Percentiles rank a stretch among this genome's conserved stretches.
Conservation (phyloP, 1,140 invertebrate genomes). For the Caenorhabditis inopinata region DNA sequence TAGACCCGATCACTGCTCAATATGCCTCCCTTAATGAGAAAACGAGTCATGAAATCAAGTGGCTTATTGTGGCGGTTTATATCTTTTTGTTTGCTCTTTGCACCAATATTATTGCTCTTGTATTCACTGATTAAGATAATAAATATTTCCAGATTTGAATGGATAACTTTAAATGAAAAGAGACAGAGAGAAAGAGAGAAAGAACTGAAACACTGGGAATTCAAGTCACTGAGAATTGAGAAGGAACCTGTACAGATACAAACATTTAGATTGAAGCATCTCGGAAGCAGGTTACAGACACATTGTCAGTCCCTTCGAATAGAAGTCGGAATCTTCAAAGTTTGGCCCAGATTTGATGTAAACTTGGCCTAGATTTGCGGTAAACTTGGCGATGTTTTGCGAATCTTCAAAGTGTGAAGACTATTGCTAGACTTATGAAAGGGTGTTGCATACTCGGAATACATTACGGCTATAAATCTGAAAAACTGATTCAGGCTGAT, state of each 20-base stretch:
- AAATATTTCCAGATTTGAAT: no score
- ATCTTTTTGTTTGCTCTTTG: not conserved
- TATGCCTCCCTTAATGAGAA: not conserved
- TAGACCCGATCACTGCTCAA: not conserved
- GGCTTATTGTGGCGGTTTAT: not conserved
- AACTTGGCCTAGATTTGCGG: no score
- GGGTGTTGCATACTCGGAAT: no score
- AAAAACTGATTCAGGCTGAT: no score
- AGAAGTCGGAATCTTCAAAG: conserved; percentile 37
- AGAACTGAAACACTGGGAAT: not conserved
- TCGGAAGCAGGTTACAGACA: no score
- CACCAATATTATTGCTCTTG: not conserved
- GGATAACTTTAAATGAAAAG: no score
- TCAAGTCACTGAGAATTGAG: not conserved
- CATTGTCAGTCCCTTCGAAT: conserved; percentile 32
- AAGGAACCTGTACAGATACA: not conserved
- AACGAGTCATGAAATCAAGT: not conserved
- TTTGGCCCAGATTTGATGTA: no score
- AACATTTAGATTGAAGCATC: no score
- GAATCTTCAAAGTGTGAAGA: no score
- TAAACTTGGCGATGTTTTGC: no score
- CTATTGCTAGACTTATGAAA: no score
- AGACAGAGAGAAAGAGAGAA: not conserved
- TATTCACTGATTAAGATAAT: not conserved
- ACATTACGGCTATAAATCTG: no score